Base-by-base conservation (phyloP, 1,140 invertebrate species). In the Plutomurus gul region DNA sequence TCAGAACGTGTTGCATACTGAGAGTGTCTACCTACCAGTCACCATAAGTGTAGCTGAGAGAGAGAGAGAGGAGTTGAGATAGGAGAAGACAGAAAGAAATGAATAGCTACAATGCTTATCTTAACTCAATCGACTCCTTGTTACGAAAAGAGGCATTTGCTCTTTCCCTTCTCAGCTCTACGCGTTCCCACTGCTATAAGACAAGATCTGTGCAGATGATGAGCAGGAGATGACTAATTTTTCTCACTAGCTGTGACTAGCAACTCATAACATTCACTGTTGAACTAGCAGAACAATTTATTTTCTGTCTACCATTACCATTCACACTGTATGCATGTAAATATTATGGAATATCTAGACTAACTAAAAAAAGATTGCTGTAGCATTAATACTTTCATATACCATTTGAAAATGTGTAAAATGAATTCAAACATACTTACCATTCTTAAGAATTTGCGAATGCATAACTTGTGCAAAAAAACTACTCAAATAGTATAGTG, bases 191-290 rank as follows among this genome's bases (percentile, higher is more conserved):
- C n/a, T n/a, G n/a, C n/a, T n/a, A n/a, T n/a, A n/a, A n/a, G n/a
- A n/a, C n/a, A 13, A 43, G 39, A 43, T 43, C 39, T n/a, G 27
- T 33, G 30, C 56, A 33, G 25, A 65, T 65, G 56, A 65, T 65
- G 56, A n/a, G n/a, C n/a, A n/a, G n/a, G n/a, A 65, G 56, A 65
- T 65, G 56, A 65, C 56, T 65, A 65, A 65, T 65, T 65, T 65
- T 65, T 65, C 56, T 65, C 56, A 65, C 56, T 65, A 30, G 18
- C 56, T 65, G 16, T 65, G 56, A 65, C 56, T 65, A 11, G 7
- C 56, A 20, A 65, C 27, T 33, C 27, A 3, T 60, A 33, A 49
- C 46, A n/a, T 43, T 43, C 39, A 43, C 39, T 43, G 10, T n/a
- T n/a, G n/a, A n/a, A n/a, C n/a, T n/a, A n/a, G n/a, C 7, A 49